Percentiles rank a stretch among this genome's conserved stretches.
Evolutionary conservation across 2,113 vertebrate species (phyloP).

Genomic region (Acanthisitta chloris): DNA sequence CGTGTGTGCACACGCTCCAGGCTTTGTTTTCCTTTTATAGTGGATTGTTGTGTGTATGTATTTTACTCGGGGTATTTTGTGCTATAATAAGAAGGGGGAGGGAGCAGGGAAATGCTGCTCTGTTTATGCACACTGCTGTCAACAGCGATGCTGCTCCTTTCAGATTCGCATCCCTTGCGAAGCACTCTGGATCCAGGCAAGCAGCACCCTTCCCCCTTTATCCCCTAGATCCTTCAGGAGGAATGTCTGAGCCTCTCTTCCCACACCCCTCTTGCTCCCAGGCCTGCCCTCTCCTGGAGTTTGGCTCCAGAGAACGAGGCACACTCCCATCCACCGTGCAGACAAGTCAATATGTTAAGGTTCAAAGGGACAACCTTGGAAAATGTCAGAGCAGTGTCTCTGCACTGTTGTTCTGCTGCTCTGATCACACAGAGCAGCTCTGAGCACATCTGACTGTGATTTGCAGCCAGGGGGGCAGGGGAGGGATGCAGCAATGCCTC

Average conservation of each 20-base stretch:
- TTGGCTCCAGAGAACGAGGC: background rate
- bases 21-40: slow-evolving; percentile 49
- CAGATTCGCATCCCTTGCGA: background rate
- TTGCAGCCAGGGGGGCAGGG: background rate
- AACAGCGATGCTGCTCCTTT: background rate
- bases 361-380: background rate
- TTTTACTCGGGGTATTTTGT: slow-evolving; percentile 52
- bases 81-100: slow-evolving; percentile 45
- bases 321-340: background rate
- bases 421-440: background rate
- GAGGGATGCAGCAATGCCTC: background rate
- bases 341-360: background rate
- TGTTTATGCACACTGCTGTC: slow-evolving; percentile 37
- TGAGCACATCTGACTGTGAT: background rate
- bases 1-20: background rate
- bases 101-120: slow-evolving; percentile 6
- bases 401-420: background rate
- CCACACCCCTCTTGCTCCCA: background rate
- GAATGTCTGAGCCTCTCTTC: background rate
- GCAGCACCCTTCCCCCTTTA: background rate
- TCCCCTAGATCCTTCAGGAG: background rate
- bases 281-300: background rate
- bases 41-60: slow-evolving; percentile 17
- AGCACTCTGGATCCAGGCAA: background rate
- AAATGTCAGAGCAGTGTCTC: background rate